Conservation (phyloP, 1,140 invertebrate genomes). For the Latrodectus geometricus region DNA sequence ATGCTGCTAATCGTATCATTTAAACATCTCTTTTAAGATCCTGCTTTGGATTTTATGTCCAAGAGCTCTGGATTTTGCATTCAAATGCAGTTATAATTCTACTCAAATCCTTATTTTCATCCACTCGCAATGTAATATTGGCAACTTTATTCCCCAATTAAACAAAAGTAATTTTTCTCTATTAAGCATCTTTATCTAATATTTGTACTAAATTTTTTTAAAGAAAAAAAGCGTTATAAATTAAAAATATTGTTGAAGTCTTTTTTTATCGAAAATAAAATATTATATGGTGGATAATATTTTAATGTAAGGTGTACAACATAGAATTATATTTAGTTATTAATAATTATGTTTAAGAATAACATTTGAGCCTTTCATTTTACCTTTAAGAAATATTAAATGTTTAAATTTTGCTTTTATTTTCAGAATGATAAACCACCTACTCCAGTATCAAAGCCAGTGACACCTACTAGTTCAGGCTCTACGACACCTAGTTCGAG, state of each 20-base stretch:
- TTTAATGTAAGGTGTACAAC: too few relatives aligned
- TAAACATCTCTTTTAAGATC: too few relatives aligned
- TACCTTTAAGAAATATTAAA: neutral
- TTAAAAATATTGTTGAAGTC: neutral
- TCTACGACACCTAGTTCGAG: conserved; percentile 60
- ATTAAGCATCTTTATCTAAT: too few relatives aligned
- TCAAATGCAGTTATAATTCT: too few relatives aligned
- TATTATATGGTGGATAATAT: neutral
- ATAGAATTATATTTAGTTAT: conserved; percentile 1
- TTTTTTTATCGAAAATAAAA: neutral
- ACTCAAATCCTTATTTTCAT: too few relatives aligned
- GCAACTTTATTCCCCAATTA: too few relatives aligned
- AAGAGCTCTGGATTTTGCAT: too few relatives aligned
- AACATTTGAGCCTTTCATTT: neutral
- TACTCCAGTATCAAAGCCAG: conserved; percentile 61
- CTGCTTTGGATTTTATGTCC: too few relatives aligned
- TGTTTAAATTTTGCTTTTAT: neutral
- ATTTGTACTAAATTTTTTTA: too few relatives aligned
- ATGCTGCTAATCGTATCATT: too few relatives aligned
- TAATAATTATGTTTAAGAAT: neutral
- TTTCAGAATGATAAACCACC: conserved; percentile 63
- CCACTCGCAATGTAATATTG: too few relatives aligned
- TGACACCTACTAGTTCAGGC: conserved; percentile 62
- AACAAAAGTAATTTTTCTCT: too few relatives aligned
- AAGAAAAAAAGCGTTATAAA: neutral